Evolutionary conservation across 2,797 vertebrate species (phyloP).

Genomic region (Meda fulgida): DNA sequence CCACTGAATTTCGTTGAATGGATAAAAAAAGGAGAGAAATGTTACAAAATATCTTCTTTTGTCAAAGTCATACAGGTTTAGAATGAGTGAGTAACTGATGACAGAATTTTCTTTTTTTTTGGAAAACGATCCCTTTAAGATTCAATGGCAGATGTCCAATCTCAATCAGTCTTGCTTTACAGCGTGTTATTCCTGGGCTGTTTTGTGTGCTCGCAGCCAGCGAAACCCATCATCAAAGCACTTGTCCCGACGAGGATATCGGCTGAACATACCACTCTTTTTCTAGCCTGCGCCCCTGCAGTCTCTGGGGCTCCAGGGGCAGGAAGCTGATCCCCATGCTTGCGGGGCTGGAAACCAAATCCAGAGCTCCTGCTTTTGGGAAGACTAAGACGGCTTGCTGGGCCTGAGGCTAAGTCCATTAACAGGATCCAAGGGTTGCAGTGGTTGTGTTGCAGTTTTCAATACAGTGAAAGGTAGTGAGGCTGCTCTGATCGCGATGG

Average conservation of each 20-base stretch:
- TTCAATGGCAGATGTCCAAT: slow-evolving; percentile 14
- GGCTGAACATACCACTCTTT: slow-evolving; percentile 38
- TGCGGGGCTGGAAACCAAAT: slow-evolving; percentile 51
- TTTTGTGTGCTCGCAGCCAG: slow-evolving; percentile 29
- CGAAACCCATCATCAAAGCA: slow-evolving; percentile 41
- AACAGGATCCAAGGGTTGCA: slow-evolving; percentile 50
- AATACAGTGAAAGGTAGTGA: slow-evolving; percentile 31
- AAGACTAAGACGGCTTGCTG: slow-evolving; percentile 34
- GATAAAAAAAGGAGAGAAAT: neutral
- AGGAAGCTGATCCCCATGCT: slow-evolving; percentile 47
- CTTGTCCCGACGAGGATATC: slow-evolving; percentile 48
- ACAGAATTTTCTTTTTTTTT: neutral
- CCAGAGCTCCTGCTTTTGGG: slow-evolving; percentile 41
- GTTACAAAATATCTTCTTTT: neutral
- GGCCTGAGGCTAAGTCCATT: slow-evolving; percentile 27
- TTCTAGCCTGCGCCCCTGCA: slow-evolving; percentile 41
- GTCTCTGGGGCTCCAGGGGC: slow-evolving; percentile 48
- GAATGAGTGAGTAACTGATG: neutral
- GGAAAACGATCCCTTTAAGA: neutral
- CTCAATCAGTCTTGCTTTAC: neutral
- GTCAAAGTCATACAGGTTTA: neutral
- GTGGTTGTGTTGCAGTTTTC: slow-evolving; percentile 40
- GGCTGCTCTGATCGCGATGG: neutral
- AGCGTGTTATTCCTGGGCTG: slow-evolving; percentile 24
- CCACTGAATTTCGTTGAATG: neutral